Evolutionary conservation across 2,113 vertebrate genomes (phyloP).

Genomic region (Atrichornis clamosus): DNA sequence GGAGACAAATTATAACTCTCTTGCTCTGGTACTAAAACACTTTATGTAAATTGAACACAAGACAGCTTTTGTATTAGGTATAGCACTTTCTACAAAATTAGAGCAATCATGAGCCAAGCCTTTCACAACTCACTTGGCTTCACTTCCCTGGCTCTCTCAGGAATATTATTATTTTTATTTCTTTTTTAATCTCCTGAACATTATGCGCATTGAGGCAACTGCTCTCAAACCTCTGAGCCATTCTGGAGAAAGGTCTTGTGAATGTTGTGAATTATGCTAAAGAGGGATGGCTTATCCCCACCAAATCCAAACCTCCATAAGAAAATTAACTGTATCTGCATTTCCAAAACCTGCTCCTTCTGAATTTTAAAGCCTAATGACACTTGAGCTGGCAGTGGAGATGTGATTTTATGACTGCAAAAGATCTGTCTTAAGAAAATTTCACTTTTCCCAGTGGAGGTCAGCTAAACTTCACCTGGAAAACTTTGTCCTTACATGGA

Average conservation of each 20-base stretch:
- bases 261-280: not conserved
- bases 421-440: not conserved
- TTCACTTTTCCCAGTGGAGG: not conserved
- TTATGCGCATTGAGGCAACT: not conserved
- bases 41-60: slow-evolving; percentile 30
- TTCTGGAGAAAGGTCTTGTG: not conserved
- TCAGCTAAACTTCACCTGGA: not conserved
- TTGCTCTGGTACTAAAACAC: not conserved
- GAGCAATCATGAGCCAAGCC: not conserved
- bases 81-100: slow-evolving; percentile 32
- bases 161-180: not conserved
- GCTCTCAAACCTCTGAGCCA: not conserved
- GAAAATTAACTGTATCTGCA: not conserved
- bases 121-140: slow-evolving; percentile 42
- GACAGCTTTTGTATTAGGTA: slow-evolving; percentile 5
- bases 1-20: slow-evolving; percentile 11
- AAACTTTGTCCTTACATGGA: not conserved
- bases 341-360: not conserved
- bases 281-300: not conserved
- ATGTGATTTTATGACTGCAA: not conserved
- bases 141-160: not conserved
- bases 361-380: not conserved
- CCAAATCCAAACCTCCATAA: not conserved
- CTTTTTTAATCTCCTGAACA: not conserved
- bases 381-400: not conserved